phyloP scores from a whole-genome alignment of 2,888 invertebrate species.

The Caenorhabditis macrosperma region DNA sequence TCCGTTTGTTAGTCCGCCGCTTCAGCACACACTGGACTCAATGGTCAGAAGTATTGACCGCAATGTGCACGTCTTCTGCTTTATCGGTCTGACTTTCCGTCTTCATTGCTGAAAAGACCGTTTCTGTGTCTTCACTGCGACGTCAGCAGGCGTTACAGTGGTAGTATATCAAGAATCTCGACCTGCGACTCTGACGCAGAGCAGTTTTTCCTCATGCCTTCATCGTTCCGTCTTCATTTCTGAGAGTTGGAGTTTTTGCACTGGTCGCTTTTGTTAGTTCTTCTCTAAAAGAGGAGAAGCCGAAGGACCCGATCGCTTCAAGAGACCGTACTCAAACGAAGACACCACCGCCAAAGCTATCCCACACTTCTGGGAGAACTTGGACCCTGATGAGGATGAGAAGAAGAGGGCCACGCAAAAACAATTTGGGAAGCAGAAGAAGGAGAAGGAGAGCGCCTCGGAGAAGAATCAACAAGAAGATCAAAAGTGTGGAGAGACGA shows the following conservation, averaged over 20 bases:
- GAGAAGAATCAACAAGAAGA: slow-evolving; percentile 6
- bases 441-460: not conserved
- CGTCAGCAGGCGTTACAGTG: slow-evolving; percentile 73
- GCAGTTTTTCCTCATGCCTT: slow-evolving; percentile 62
- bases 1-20: too few relatives aligned
- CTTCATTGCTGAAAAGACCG: too few relatives aligned
- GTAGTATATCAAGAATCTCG: slow-evolving; percentile 58
- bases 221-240: slow-evolving; percentile 37
- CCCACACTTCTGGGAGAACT: slow-evolving; percentile 98
- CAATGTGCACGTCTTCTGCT: too few relatives aligned
- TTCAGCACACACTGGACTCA: too few relatives aligned
- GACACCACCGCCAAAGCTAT: slow-evolving; percentile 90
- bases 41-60: too few relatives aligned
- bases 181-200: slow-evolving; percentile 18
- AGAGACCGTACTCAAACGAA: slow-evolving; percentile 96
- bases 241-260: slow-evolving; percentile 67
- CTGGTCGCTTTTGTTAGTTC: slow-evolving; percentile 36
- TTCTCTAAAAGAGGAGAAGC: slow-evolving; percentile 80
- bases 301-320: slow-evolving; percentile 96
- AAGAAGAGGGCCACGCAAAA: slow-evolving; percentile 6
- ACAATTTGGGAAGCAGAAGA: too few relatives aligned
- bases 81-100: too few relatives aligned
- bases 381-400: slow-evolving; percentile 85
- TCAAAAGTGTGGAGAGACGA: slow-evolving; percentile 1
- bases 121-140: slow-evolving; percentile 57